phyloP scores from a whole-genome alignment of 2,113 vertebrate species.

The Tetrax tetrax region DNA sequence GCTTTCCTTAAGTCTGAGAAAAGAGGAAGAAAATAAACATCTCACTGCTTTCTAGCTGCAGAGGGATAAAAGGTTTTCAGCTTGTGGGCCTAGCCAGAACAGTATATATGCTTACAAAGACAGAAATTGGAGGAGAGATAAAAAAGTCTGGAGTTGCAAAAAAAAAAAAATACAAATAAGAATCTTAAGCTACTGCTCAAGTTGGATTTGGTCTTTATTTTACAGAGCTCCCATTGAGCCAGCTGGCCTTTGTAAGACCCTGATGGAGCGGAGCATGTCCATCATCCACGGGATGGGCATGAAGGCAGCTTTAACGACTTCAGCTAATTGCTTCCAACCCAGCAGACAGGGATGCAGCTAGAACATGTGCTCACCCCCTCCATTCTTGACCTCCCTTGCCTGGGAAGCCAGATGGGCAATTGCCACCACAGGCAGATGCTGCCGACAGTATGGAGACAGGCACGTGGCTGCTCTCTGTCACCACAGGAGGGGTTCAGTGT shows the following conservation, averaged over 20 bases:
- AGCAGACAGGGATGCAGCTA: fast-evolving
- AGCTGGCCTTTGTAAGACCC: not conserved
- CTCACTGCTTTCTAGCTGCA: not conserved
- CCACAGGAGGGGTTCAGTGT: not conserved
- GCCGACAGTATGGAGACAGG: fast-evolving
- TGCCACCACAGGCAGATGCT: not conserved
- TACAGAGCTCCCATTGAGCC: fast-evolving
- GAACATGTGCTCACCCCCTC: fast-evolving
- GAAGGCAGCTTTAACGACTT: not conserved
- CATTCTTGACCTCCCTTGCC: fast-evolving
- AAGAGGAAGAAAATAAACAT: conserved; percentile 28
- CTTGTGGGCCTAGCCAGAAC: no score
- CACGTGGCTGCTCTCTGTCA: not conserved
- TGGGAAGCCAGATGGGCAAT: not conserved
- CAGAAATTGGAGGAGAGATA: not conserved
- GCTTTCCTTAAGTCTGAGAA: conserved; percentile 21
- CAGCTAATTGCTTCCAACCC: not conserved
- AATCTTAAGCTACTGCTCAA: not conserved
- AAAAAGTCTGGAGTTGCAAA: not conserved
- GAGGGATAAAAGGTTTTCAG: not conserved
- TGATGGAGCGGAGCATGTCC: fast-evolving
- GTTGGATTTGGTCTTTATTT: not conserved
- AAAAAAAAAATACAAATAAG: not conserved
- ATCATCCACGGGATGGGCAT: not conserved
- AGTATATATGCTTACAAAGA: not conserved